These are phyloP conservation scores for Falco peregrinus DNA, from an alignment of 2,797 vertebrate genomes.

Conservation along the genomic window DNA sequence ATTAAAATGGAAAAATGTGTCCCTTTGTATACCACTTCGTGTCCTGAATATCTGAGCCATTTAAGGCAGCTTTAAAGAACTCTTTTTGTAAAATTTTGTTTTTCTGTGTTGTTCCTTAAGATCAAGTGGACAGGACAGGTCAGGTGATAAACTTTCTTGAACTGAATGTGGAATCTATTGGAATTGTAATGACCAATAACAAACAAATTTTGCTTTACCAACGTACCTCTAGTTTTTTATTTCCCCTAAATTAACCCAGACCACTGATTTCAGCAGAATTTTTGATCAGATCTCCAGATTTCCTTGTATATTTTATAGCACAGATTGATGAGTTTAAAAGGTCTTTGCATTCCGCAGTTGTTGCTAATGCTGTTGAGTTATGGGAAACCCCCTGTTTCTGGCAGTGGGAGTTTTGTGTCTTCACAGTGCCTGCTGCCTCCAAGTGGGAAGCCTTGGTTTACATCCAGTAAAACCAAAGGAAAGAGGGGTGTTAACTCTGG, in stretches of 20 bases:
- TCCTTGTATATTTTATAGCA: background rate
- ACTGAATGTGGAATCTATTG: background rate
- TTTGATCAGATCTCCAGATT: background rate
- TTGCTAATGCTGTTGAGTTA: background rate
- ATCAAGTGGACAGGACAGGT: background rate
- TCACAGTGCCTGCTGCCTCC: background rate
- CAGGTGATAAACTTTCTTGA: background rate
- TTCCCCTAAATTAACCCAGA: background rate
- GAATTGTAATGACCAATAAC: background rate
- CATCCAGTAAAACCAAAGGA: background rate
- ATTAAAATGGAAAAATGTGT: background rate
- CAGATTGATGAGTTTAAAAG: background rate
- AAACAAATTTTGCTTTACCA: background rate
- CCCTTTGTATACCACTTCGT: background rate
- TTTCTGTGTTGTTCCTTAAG: background rate
- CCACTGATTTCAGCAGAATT: background rate
- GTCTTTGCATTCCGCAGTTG: background rate
- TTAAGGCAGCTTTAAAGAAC: background rate
- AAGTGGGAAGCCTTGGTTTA: background rate
- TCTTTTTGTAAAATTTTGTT: background rate
- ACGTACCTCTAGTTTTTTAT: background rate
- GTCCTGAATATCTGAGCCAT: background rate
- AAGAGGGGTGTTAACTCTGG: background rate
- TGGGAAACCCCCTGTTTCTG: background rate
- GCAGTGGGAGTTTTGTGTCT: background rate